A percentile compares a stretch with the other conserved stretches of the same genome.
phyloP scores from a whole-genome alignment of 2,888 invertebrate species.

The Machimus rusticus region DNA sequence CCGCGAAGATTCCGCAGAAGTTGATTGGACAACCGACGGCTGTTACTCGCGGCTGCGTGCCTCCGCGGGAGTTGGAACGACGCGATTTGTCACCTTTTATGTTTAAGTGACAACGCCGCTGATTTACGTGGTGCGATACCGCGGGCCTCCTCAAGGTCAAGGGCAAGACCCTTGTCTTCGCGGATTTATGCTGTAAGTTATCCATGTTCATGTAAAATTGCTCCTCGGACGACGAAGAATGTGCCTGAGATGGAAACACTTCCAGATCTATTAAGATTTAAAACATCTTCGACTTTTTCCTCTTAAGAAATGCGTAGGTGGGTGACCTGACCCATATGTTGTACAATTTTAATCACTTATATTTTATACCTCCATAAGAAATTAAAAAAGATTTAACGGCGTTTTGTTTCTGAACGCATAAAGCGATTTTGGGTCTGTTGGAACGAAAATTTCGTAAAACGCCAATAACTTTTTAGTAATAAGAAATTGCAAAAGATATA shows the following conservation, averaged over 20 bases:
- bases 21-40: background rate
- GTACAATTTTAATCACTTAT: background rate
- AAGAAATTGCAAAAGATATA: background rate
- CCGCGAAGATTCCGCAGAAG: background rate
- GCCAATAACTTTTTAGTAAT: background rate
- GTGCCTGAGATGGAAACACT: background rate
- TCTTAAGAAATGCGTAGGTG: background rate
- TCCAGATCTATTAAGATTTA: background rate
- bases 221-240: background rate
- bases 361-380: background rate
- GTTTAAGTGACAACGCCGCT: background rate
- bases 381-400: background rate
- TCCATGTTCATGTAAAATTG: background rate
- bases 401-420: background rate
- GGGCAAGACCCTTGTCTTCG: background rate
- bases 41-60: background rate
- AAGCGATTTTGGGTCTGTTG: background rate
- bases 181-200: background rate
- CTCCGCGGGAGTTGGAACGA: background rate
- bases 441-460: background rate
- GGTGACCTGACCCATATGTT: background rate
- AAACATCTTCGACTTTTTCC: background rate
- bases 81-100: background rate
- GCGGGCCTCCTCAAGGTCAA: background rate
- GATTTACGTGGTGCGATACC: background rate